Evolutionary conservation across 2,797 vertebrate species (phyloP).

Genomic region (Spondyliosoma cantharus): DNA sequence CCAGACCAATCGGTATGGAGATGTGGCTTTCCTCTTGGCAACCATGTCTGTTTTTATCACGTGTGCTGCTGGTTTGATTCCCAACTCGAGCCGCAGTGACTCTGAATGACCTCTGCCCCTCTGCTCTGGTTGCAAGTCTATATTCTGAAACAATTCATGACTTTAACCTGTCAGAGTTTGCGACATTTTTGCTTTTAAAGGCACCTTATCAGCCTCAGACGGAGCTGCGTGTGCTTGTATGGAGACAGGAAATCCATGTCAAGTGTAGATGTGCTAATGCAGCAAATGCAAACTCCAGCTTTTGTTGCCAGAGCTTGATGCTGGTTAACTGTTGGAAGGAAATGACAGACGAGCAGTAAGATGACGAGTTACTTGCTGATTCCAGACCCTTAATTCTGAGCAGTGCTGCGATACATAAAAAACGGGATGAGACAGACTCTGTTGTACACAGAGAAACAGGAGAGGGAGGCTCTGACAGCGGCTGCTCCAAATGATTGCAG

Average conservation of each 20-base stretch:
- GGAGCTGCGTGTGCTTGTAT: not conserved
- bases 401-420: slow-evolving; percentile 2
- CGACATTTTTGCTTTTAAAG: slow-evolving; percentile 30
- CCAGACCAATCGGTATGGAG: slow-evolving; percentile 34
- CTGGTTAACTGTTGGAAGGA: not conserved
- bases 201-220: slow-evolving; percentile 31
- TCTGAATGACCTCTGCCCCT: not conserved
- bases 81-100: slow-evolving; percentile 1
- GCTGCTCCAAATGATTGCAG: slow-evolving; percentile 54
- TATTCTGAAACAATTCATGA: slow-evolving; percentile 27
- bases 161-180: slow-evolving; percentile 23
- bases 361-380: not conserved
- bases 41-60: slow-evolving; percentile 15
- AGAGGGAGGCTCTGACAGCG: slow-evolving; percentile 35
- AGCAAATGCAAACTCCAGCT: slow-evolving; percentile 11
- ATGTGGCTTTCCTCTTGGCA: slow-evolving; percentile 19
- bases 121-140: slow-evolving; percentile 16
- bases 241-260: slow-evolving; percentile 45
- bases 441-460: slow-evolving; percentile 23
- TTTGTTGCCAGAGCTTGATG: not conserved
- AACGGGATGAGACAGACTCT: slow-evolving; percentile 32
- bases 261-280: slow-evolving; percentile 26
- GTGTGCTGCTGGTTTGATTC: slow-evolving; percentile 17
- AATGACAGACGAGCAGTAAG: not conserved
- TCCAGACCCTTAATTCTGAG: not conserved